Conservation (phyloP, 2,113 vertebrate genomes). For the Colinus virginianus region DNA sequence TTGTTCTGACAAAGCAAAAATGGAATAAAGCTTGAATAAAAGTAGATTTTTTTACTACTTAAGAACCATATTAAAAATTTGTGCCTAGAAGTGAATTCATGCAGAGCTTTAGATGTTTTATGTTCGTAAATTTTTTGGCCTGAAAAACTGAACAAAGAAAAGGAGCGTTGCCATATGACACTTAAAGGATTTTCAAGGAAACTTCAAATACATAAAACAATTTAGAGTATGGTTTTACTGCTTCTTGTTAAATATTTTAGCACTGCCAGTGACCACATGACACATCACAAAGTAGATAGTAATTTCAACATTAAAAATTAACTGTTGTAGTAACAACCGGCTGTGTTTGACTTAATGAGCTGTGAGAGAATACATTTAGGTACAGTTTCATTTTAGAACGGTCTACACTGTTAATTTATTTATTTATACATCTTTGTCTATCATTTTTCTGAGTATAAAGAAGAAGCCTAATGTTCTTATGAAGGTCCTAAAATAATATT, state of each 20-base stretch:
- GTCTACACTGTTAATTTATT: not conserved
- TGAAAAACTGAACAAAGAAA: not conserved
- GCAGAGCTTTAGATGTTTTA: not conserved
- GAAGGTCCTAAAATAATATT: not conserved
- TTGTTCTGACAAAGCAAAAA: not conserved
- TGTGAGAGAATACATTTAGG: not conserved
- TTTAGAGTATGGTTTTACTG: not conserved
- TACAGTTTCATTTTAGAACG: not conserved
- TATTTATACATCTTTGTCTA: not conserved
- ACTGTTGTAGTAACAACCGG: not conserved
- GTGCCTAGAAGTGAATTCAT: not conserved
- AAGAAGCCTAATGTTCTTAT: not conserved
- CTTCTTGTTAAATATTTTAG: constrained; percentile 67
- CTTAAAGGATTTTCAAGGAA: not conserved
- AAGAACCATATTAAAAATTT: not conserved
- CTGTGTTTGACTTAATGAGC: not conserved
- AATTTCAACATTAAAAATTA: constrained; percentile 71
- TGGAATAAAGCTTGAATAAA: not conserved
- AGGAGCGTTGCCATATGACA: not conserved
- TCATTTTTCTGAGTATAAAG: not conserved
- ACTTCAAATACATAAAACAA: not conserved
- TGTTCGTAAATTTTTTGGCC: not conserved
- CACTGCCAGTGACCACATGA: not conserved
- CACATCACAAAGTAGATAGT: constrained; percentile 4
- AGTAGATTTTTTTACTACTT: not conserved